Percentiles rank a stretch among this genome's conserved stretches.
phyloP scores from a whole-genome alignment of 2,888 invertebrate genomes.

The Philhelius pedissequus region DNA sequence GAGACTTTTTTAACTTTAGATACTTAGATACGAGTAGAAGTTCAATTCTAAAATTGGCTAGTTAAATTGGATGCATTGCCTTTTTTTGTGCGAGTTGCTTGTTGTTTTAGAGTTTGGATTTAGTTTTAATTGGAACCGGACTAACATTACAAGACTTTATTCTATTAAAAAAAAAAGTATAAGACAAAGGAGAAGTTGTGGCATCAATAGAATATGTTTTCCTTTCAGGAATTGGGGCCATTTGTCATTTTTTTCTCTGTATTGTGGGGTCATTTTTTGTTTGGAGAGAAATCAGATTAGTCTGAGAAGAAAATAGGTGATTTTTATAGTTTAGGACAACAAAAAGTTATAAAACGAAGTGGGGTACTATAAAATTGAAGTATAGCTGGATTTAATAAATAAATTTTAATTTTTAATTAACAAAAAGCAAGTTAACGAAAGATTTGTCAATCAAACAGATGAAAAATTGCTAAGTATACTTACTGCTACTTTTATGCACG shows the following conservation, averaged over 20 bases:
- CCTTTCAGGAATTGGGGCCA: slow-evolving; percentile 19
- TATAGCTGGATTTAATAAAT: too few relatives aligned
- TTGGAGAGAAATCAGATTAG: slow-evolving; percentile 43
- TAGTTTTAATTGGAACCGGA: slow-evolving; percentile 54
- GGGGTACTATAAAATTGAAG: too few relatives aligned
- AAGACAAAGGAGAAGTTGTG: not conserved
- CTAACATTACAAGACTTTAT: not conserved
- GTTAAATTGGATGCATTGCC: slow-evolving; percentile 18
- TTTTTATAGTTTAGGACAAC: too few relatives aligned
- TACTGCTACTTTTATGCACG: too few relatives aligned
- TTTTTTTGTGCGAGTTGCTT: not conserved
- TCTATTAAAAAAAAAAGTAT: not conserved
- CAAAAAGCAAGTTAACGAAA: too few relatives aligned
- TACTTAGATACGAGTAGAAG: too few relatives aligned
- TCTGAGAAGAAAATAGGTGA: not conserved
- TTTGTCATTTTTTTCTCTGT: slow-evolving; percentile 28
- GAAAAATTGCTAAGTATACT: too few relatives aligned
- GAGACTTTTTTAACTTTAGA: not conserved
- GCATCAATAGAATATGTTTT: not conserved
- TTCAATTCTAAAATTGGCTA: slow-evolving; percentile 50
- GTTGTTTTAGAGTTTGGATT: slow-evolving; percentile 10
- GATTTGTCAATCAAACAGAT: too few relatives aligned
- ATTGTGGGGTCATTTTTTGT: slow-evolving; percentile 23
- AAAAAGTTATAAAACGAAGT: too few relatives aligned
- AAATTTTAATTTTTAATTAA: too few relatives aligned